phyloP scores from a whole-genome alignment of 2,888 invertebrate genomes.

The Tipula vernalis region DNA sequence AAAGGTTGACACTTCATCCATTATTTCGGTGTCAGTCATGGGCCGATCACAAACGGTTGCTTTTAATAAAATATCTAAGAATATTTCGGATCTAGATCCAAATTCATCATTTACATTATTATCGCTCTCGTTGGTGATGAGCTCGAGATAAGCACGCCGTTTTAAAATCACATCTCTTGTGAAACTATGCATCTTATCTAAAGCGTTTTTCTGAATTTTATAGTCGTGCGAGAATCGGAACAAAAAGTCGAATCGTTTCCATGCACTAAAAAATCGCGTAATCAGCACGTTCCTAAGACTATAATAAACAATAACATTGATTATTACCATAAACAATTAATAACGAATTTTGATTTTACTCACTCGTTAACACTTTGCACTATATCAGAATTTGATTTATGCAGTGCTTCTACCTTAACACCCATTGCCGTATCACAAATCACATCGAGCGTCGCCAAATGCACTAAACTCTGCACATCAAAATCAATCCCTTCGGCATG shows the following conservation, averaged over 20 bases:
- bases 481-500: constrained; percentile 26
- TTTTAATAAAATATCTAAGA: constrained; percentile 28
- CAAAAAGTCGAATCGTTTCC: constrained; percentile 26
- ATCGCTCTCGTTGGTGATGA: no score
- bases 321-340: background rate
- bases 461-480: constrained; percentile 39
- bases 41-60: constrained; percentile 25
- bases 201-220: constrained; percentile 15
- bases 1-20: constrained; percentile 33
- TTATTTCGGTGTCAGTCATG: constrained; percentile 25
- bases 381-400: background rate
- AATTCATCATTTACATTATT: background rate
- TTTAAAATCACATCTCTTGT: background rate
- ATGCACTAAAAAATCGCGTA: constrained; percentile 25
- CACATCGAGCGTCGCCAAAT: constrained; percentile 38
- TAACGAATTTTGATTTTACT: background rate
- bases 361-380: background rate
- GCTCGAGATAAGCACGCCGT: background rate
- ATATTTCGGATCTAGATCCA: constrained; percentile 19
- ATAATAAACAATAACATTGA: background rate
- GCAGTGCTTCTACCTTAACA: background rate
- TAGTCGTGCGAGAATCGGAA: constrained; percentile 25
- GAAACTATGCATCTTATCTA: background rate
- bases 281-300: background rate
- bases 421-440: constrained; percentile 28